These are phyloP conservation scores for Portunus trituberculatus DNA, from an alignment of 1,140 invertebrate species.

Conservation along the genomic window DNA sequence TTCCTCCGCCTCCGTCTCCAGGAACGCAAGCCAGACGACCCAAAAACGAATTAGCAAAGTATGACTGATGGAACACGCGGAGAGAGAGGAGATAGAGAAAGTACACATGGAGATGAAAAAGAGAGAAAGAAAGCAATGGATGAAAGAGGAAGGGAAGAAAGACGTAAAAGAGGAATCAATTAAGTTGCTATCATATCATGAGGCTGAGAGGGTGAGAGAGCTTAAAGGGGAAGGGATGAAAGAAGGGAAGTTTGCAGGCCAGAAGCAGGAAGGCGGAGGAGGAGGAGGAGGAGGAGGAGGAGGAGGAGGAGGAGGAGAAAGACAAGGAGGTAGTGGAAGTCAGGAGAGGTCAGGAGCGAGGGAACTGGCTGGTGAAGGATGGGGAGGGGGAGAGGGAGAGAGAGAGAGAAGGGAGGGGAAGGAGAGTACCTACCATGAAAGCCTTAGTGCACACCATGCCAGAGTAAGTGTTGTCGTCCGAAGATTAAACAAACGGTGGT, in stretches of 20 bases:
- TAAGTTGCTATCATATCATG: slow-evolving; percentile 13
- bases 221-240: neutral
- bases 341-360: neutral
- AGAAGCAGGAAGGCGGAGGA: neutral
- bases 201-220: neutral
- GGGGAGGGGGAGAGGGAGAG: neutral
- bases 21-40: neutral
- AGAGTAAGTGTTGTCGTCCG: no score
- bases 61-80: neutral
- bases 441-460: neutral
- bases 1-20: neutral
- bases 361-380: neutral
- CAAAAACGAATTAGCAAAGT: neutral
- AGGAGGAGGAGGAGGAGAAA: neutral
- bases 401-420: neutral
- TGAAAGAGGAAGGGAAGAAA: no score
- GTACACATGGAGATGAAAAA: neutral
- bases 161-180: neutral
- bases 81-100: neutral
- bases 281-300: neutral
- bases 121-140: no score
- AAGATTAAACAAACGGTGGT: neutral
- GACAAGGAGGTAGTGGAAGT: neutral
- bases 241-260: neutral
- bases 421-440: neutral